Conservation (phyloP, 2,888 invertebrate species). For the Osmoderma eremita region DNA sequence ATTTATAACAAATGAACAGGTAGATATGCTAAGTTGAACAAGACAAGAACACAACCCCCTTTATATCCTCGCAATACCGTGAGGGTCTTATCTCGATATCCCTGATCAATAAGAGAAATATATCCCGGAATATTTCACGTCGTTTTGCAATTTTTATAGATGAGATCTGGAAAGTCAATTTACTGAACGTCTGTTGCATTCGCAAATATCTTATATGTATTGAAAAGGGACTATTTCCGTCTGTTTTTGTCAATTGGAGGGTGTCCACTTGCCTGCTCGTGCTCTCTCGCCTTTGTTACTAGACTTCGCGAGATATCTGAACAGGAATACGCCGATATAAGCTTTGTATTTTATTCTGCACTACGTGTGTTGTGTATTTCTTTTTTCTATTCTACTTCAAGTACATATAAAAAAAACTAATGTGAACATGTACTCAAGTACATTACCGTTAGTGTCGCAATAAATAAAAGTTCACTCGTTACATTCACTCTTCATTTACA, state of each 20-base stretch:
- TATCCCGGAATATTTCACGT: conserved; percentile 15
- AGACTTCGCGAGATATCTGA: conserved; percentile 22
- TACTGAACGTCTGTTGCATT: conserved; percentile 31
- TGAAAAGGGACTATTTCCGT: conserved; percentile 36
- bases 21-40: too few relatives aligned
- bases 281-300: conserved; percentile 26
- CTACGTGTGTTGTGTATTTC: background rate
- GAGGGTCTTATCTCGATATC: too few relatives aligned
- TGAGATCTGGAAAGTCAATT: conserved; percentile 34
- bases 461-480: too few relatives aligned
- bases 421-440: too few relatives aligned
- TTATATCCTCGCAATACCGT: too few relatives aligned
- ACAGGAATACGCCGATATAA: background rate
- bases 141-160: conserved; percentile 31
- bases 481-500: too few relatives aligned
- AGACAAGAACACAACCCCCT: too few relatives aligned
- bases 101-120: background rate
- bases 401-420: too few relatives aligned
- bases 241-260: conserved; percentile 35
- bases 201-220: conserved; percentile 28
- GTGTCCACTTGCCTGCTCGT: conserved; percentile 23
- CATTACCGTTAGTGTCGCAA: too few relatives aligned
- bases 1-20: too few relatives aligned
- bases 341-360: conserved; percentile 4
- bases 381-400: too few relatives aligned